Conservation (phyloP, 1,140 invertebrate species). For the Carcinoscorpius rotundicauda region DNA sequence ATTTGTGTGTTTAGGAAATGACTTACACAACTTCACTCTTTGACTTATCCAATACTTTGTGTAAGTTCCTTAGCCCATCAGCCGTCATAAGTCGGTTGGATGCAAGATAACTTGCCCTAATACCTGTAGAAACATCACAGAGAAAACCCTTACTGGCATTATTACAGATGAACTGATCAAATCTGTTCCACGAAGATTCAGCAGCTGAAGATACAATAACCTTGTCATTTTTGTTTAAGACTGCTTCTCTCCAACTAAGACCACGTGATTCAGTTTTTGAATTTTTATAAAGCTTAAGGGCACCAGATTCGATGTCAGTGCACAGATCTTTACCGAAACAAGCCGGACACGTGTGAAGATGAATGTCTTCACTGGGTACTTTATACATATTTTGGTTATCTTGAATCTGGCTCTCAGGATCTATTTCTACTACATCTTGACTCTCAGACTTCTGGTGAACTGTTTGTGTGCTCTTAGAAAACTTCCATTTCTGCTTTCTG, state of each 20-base stretch:
- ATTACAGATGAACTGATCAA: constrained; percentile 18
- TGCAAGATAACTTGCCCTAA: constrained; percentile 14
- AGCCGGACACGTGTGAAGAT: constrained; percentile 14
- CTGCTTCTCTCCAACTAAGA: constrained; percentile 16
- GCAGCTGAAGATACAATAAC: constrained; percentile 11
- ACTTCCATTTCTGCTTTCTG: too few relatives aligned
- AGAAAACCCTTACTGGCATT: constrained; percentile 14
- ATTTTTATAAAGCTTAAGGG: constrained; percentile 14
- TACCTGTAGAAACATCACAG: constrained; percentile 12
- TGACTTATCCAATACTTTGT: constrained; percentile 12
- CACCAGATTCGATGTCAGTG: constrained; percentile 10
- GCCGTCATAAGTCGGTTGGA: constrained; percentile 6
- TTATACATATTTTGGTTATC: neutral
- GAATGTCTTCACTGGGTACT: constrained; percentile 6
- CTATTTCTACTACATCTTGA: too few relatives aligned
- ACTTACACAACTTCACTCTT: constrained; percentile 14
- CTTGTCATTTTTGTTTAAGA: constrained; percentile 9
- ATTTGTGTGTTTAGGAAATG: neutral
- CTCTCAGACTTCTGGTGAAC: too few relatives aligned
- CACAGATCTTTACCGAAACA: constrained; percentile 18
- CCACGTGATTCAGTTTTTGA: constrained; percentile 4
- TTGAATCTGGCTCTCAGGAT: too few relatives aligned
- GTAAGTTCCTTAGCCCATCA: constrained; percentile 9
- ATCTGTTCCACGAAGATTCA: constrained; percentile 14
- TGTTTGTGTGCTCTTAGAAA: too few relatives aligned